Base-by-base conservation (phyloP, 2,113 vertebrate genomes). In the Sminthopsis crassicaudata region DNA sequence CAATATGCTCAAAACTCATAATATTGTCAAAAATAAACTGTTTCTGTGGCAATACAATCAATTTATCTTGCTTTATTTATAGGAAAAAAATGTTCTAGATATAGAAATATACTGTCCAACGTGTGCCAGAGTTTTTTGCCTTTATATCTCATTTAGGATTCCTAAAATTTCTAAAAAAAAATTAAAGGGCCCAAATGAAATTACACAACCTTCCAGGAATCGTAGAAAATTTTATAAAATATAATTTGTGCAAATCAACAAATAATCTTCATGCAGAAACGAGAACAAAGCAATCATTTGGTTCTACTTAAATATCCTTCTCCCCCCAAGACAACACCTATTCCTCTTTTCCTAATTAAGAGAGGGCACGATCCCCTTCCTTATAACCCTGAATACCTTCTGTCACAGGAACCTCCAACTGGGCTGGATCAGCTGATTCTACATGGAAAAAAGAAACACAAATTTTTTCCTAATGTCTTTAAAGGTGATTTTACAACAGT, bases 381-480 rank as follows among this genome's bases (percentile, higher is more conserved):
- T 50, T 36, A 24, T 26, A 42, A 48, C 14, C 14, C 46, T 42
- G 30, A 95, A 97, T 97, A 99, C 98, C 98, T 98, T 96, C 97
- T 92, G 95, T 54, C 10, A 97, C 92, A 67, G 98, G 95, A 89
- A 89, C 96, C 96, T 98, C 97, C 97, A 95, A 53, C 60, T 98
- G 98, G 97, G 95, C 98, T 27, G 97, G 95, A 94, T 99, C 98
- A 76, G 97, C 11, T 52, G 98, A 97, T 50, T 98, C 98, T 99
- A 94, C 92, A 98, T 97, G n/a, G 53, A 94, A 48, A 93, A 91
- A 57, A 96, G 90, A 98, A 97, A 95, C 53, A 97, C 53, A 94
- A 50, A 60, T 27, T 76, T 23, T 90, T 25, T 92, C 91, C 7
- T 53, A 46, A 3, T 55, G 2, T 2, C 53, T 36, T 8, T 54